These are phyloP conservation scores for Aphidius colemani DNA, from an alignment of 2,888 invertebrate species.

Conservation along the genomic window DNA sequence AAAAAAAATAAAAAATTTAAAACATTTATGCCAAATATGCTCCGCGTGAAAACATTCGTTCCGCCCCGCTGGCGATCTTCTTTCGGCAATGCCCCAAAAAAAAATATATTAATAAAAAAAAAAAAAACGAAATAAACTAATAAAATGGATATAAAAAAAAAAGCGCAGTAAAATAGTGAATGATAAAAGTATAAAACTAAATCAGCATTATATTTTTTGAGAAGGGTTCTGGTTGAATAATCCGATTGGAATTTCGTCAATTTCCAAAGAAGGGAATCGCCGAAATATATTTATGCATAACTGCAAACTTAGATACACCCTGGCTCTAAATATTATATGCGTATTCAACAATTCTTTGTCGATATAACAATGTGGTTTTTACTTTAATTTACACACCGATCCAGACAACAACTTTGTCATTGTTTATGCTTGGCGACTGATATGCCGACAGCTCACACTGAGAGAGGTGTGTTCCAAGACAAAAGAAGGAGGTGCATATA, in stretches of 20 bases:
- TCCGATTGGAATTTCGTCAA: constrained; percentile 21
- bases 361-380: too few species aligned
- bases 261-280: constrained; percentile 3
- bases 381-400: too few species aligned
- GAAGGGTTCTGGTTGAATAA: constrained; percentile 25
- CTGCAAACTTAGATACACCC: constrained; percentile 3
- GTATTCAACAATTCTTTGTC: too few species aligned
- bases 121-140: background rate
- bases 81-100: constrained; percentile 6
- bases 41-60: constrained; percentile 29
- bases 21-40: constrained; percentile 10
- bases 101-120: too few species aligned
- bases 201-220: constrained; percentile 16
- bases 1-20: too few species aligned
- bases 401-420: too few species aligned
- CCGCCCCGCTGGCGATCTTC: constrained; percentile 13
- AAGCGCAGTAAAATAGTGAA: too few species aligned
- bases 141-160: constrained; percentile 9
- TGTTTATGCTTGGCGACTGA: too few species aligned
- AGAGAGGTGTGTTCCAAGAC: constrained; percentile 32
- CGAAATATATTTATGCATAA: constrained; percentile 1
- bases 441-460: too few species aligned
- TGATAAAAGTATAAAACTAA: background rate
- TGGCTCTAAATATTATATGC: background rate
- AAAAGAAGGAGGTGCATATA: constrained; percentile 32